Evolutionary conservation across 2,113 vertebrate genomes (phyloP).

Genomic region (Aegotheles bennettii): DNA sequence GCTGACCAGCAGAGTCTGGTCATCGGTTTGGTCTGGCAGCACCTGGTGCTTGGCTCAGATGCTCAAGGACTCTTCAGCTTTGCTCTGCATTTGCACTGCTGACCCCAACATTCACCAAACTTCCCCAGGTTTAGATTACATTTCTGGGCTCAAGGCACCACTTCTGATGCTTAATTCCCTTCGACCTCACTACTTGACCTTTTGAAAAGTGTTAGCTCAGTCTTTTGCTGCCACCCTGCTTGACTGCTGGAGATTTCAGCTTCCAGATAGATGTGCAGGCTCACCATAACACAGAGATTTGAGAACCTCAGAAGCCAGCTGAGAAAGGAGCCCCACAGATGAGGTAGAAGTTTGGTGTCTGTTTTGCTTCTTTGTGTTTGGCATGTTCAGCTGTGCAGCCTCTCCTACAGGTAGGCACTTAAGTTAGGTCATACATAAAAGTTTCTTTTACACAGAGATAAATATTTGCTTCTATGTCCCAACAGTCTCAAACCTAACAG

Average conservation of each 20-base stretch:
- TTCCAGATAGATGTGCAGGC: background rate
- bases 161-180: background rate
- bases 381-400: background rate
- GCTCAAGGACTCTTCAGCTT: background rate
- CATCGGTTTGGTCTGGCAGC: rapidly evolving
- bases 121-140: background rate
- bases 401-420: background rate
- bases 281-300: background rate
- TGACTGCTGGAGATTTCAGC: background rate
- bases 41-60: background rate
- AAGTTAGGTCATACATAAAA: background rate
- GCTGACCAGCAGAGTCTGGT: background rate
- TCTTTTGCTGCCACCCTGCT: background rate
- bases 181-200: background rate
- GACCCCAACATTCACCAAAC: background rate
- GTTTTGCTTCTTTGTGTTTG: background rate
- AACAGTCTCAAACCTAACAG: background rate
- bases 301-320: background rate
- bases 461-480: background rate
- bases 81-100: background rate
- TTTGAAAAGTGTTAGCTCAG: background rate
- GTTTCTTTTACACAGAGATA: background rate
- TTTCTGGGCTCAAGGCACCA: background rate
- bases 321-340: background rate
- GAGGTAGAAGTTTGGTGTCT: background rate